phyloP scores from a whole-genome alignment of 2,888 invertebrate genomes.

The Drosophila quinaria region DNA sequence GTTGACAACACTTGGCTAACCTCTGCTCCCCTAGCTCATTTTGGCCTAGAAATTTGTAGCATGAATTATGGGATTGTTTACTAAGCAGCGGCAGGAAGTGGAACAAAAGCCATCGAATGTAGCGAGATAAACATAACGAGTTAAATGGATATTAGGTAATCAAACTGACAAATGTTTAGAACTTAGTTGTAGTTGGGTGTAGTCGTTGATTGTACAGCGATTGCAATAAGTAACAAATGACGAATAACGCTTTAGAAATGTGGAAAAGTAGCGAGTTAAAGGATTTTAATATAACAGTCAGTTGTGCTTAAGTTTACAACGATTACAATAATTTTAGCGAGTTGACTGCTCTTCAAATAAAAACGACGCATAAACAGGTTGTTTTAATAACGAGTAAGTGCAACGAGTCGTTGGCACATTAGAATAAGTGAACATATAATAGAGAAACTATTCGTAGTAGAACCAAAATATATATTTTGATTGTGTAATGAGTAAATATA shows the following conservation, averaged over 20 bases:
- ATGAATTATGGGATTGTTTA: constrained; percentile 58
- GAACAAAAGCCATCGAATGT: constrained; percentile 7
- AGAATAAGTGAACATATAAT: neutral
- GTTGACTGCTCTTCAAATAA: too few species aligned
- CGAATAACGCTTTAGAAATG: neutral
- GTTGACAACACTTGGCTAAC: constrained; percentile 66
- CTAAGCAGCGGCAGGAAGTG: constrained; percentile 28
- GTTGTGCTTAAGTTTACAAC: neutral
- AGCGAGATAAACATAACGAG: constrained; percentile 17
- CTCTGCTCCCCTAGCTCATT: neutral
- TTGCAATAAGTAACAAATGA: neutral
- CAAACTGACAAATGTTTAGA: neutral
- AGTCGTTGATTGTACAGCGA: neutral
- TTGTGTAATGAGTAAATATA: neutral
- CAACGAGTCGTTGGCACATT: too few species aligned
- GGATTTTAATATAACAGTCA: too few species aligned
- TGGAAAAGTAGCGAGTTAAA: too few species aligned
- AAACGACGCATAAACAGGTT: too few species aligned
- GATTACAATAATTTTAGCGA: neutral
- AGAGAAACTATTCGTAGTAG: neutral
- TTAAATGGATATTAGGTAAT: neutral
- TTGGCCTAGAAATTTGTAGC: constrained; percentile 36
- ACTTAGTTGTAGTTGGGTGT: neutral
- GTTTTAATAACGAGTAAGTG: too few species aligned
- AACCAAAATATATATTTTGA: neutral